Evolutionary conservation across 2,888 invertebrate genomes (phyloP), one percentile per base, ranked within the genome.

Genomic region (Cloeon dipterum): DNA sequence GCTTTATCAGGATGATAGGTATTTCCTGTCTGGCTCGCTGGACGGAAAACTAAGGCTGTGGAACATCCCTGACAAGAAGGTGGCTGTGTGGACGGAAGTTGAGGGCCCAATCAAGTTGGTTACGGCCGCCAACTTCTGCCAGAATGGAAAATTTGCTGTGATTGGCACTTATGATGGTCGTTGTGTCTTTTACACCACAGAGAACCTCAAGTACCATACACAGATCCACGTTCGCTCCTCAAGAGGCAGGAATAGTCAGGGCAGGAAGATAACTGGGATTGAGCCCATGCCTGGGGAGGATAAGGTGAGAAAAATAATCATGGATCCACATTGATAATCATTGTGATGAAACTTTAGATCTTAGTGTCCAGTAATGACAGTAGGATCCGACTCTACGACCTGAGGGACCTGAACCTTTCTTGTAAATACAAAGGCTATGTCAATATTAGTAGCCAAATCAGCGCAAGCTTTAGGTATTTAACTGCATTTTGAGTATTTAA

Each of bases 31-130:
- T 41, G 98, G 98, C 13, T 93, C 93, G 16, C 61, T 99, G 34
- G 98, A 98, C 57, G 96, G 98, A 2, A 98, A 96, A 59, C 63
- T 99, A 35, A 65, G 98, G n/a, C 61, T 99, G 5, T 99, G 98
- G 98, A 93, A 96, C 58, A 98, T 98, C 52, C 94, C 96, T 0
- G 96, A 99, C 54, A 98, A 98, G 55, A 93, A 93, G 59, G 94
- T 96, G 5, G 89, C 91, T 0, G 74, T 93, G 5, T 96, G 94
- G 93, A 94, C 88, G 56, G 94, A 94, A 60, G 77, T 91, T 0
- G 83, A 85, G 54, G 88, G 89, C n/a, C 82, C 79, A 49, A 78
- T 82, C 2, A 89, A 88, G 51, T 64, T 94, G 10, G 94, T 94
- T 52, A 94, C 94, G 0, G 89, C 94, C 0, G 93, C 93, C 0